phyloP scores from a whole-genome alignment of 2,888 invertebrate genomes.

The Dysmachus trigonus region DNA sequence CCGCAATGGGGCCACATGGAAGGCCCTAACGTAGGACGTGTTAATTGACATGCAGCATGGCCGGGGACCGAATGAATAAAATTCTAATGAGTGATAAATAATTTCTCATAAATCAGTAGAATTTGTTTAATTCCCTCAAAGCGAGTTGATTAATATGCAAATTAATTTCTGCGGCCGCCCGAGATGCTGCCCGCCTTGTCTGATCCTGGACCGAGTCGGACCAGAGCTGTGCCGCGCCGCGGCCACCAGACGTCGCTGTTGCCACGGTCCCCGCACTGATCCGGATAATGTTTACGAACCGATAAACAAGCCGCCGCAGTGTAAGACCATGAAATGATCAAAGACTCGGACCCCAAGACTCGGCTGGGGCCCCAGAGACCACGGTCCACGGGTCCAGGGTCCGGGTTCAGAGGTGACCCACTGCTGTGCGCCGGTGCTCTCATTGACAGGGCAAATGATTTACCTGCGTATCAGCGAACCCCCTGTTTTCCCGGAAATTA shows the following conservation, averaged over 20 bases:
- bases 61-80: slow-evolving; percentile 24
- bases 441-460: slow-evolving; percentile 28
- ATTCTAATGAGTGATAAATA: slow-evolving; percentile 57
- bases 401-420: slow-evolving; percentile 9
- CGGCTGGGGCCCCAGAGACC: background rate
- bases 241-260: background rate
- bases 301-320: slow-evolving; percentile 17
- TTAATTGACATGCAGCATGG: slow-evolving; percentile 19
- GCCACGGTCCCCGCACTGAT: background rate
- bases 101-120: slow-evolving; percentile 56
- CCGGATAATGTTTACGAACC: slow-evolving; percentile 21
- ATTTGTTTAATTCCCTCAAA: slow-evolving; percentile 45
- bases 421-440: slow-evolving; percentile 23
- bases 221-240: background rate
- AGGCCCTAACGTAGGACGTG: slow-evolving; percentile 4
- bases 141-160: slow-evolving; percentile 50
- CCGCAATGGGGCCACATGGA: background rate
- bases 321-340: slow-evolving; percentile 4
- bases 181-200: background rate
- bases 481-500: slow-evolving; percentile 14
- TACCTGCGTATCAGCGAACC: background rate
- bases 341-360: background rate
- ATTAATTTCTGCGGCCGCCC: slow-evolving; percentile 45
- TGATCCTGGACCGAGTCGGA: slow-evolving; percentile 3
- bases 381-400: background rate